phyloP scores from a whole-genome alignment of 2,113 vertebrate genomes.

The Channa argus region DNA sequence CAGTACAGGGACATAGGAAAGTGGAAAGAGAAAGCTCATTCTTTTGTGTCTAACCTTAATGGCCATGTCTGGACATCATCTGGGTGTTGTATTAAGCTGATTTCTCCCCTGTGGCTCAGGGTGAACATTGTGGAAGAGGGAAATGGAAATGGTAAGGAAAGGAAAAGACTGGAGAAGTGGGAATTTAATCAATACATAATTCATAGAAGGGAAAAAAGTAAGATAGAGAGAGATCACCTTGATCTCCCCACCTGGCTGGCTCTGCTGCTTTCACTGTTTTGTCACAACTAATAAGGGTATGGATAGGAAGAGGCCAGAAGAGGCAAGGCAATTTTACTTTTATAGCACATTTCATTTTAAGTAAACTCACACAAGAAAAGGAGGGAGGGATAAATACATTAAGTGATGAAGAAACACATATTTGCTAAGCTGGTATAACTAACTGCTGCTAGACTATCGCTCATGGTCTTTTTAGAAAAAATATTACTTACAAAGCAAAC shows the following conservation, averaged over 20 bases:
- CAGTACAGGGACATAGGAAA: background rate
- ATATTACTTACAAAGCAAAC: too few species aligned
- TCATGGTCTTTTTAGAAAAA: too few species aligned
- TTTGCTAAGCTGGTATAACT: too few species aligned
- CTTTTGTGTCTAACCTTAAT: conserved; percentile 36
- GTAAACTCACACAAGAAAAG: background rate
- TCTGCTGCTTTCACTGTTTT: conserved; percentile 53
- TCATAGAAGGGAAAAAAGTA: conserved; percentile 38
- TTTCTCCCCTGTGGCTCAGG: conserved; percentile 10
- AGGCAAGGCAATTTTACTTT: conserved; percentile 23
- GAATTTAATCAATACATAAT: conserved; percentile 71
- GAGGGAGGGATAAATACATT: background rate
- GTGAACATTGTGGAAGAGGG: background rate
- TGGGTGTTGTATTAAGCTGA: conserved; percentile 31
- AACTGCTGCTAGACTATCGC: too few species aligned
- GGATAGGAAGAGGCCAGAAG: background rate
- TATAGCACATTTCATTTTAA: background rate
- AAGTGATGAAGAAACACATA: background rate
- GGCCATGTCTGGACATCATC: conserved; percentile 48
- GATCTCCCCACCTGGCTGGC: conserved; percentile 48
- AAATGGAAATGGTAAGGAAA: background rate
- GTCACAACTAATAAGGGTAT: conserved; percentile 37
- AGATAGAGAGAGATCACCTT: conserved; percentile 56
- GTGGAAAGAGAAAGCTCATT: conserved; percentile 23
- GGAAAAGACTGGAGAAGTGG: conserved; percentile 32